phyloP scores from a whole-genome alignment of 64 coral and sea anemone species.

The Stichodactyla mertensii region DNA sequence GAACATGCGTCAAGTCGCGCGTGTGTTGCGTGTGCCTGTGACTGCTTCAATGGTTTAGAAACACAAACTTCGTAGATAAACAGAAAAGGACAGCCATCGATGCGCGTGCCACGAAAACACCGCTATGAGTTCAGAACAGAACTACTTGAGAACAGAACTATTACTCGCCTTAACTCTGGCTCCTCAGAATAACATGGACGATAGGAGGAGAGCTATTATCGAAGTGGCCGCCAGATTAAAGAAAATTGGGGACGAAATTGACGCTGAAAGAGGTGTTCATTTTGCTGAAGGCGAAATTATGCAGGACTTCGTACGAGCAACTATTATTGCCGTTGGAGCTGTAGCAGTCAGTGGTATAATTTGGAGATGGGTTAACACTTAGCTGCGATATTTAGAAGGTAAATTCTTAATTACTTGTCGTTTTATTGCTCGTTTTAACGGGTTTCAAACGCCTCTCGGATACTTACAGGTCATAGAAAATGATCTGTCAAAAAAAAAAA shows the following conservation, averaged over 20 bases:
- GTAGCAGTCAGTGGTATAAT: slow-evolving; percentile 9
- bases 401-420: not conserved
- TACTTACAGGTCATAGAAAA: not conserved
- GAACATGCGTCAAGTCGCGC: not conserved
- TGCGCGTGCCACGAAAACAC: not conserved
- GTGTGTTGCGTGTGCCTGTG: slow-evolving; percentile 11
- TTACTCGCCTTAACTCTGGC: not conserved
- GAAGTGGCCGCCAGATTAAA: slow-evolving; percentile 17
- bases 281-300: slow-evolving; percentile 1
- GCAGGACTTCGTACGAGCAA: slow-evolving; percentile 8
- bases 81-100: slow-evolving; percentile 10
- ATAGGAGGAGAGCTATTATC: not conserved
- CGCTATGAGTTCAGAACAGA: not conserved
- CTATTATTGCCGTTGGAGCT: slow-evolving; percentile 24
- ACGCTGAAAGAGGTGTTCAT: not conserved
- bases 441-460: not conserved
- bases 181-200: not conserved
- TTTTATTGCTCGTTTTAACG: not conserved
- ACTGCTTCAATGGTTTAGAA: slow-evolving; percentile 14
- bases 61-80: slow-evolving; percentile 14
- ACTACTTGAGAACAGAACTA: not conserved
- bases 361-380: slow-evolving; percentile 20
- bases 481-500: slow-evolving; percentile 13
- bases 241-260: slow-evolving; percentile 11
- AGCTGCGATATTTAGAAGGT: not conserved